A percentile compares a stretch with the other conserved stretches of the same genome.
These are phyloP conservation scores for Colaptes auratus DNA, from an alignment of 2,113 vertebrate genomes.

Conservation along the genomic window DNA sequence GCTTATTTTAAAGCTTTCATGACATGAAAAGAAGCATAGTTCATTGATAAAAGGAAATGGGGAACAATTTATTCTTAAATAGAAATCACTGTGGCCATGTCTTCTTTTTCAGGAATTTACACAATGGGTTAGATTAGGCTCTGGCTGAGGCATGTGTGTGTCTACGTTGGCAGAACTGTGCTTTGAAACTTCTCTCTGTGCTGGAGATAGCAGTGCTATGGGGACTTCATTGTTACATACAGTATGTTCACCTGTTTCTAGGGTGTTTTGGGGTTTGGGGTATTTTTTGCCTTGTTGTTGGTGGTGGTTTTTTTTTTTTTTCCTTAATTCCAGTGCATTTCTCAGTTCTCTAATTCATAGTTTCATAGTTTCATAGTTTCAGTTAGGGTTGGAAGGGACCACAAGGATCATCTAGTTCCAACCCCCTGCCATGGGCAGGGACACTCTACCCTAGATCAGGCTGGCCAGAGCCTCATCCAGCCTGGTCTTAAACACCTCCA, in stretches of 20 bases:
- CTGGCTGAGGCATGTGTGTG: not conserved
- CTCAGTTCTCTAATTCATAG: not conserved
- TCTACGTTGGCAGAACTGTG: not conserved
- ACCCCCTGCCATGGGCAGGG: too few species aligned
- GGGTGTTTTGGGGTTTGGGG: not conserved
- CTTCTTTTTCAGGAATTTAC: not conserved
- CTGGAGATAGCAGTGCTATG: not conserved
- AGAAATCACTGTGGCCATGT: not conserved
- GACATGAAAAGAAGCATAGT: not conserved
- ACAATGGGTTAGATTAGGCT: slow-evolving; percentile 4
- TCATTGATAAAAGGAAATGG: not conserved
- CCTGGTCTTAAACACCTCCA: too few species aligned
- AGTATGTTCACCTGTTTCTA: not conserved
- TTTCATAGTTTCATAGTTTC: too few species aligned
- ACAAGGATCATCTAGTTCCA: too few species aligned
- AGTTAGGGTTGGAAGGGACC: too few species aligned
- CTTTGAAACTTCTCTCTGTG: not conserved
- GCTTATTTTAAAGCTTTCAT: slow-evolving; percentile 31
- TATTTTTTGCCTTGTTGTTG: not conserved
- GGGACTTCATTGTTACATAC: not conserved
- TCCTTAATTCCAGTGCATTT: not conserved
- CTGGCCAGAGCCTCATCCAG: too few species aligned
- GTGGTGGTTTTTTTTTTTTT: not conserved
- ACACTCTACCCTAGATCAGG: too few species aligned
- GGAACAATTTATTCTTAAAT: not conserved